These are phyloP conservation scores for Phengaris alcon DNA, from an alignment of 2,888 invertebrate species.

Conservation along the genomic window DNA sequence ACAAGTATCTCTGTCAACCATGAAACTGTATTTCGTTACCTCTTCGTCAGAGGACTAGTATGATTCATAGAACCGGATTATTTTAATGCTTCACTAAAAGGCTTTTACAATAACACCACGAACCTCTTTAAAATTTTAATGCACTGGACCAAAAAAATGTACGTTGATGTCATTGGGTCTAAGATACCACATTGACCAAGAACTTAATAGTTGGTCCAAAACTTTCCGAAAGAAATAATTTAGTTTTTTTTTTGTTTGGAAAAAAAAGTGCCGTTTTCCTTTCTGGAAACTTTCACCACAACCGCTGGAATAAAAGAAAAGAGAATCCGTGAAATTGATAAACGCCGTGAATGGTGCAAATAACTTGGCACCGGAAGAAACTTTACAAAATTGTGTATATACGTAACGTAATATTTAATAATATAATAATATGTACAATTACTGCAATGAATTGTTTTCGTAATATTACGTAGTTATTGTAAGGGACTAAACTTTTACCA, in stretches of 20 bases:
- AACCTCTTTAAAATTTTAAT: neutral
- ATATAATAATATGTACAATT: neutral
- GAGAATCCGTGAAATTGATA: neutral
- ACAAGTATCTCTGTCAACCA: too few relatives aligned
- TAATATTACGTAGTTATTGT: neutral
- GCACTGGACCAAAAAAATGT: neutral
- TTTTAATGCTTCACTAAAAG: neutral
- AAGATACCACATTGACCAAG: too few relatives aligned
- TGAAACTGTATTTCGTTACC: neutral
- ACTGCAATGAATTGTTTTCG: neutral
- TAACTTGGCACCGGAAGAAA: neutral
- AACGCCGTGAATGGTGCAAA: neutral
- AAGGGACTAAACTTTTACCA: too few relatives aligned
- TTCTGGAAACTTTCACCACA: too few relatives aligned
- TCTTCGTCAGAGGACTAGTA: neutral
- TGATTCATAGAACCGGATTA: neutral
- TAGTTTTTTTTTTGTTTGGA: too few relatives aligned
- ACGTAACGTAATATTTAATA: neutral
- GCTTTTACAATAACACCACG: neutral
- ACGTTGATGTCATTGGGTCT: neutral
- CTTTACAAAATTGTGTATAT: neutral
- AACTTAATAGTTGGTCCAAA: too few relatives aligned
- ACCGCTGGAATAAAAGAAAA: too few relatives aligned
- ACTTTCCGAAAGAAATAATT: too few relatives aligned
- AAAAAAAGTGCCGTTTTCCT: too few relatives aligned